These are phyloP conservation scores for Nematostella vectensis DNA, from an alignment of 92 coral and sea anemone genomes.

Conservation along the genomic window DNA sequence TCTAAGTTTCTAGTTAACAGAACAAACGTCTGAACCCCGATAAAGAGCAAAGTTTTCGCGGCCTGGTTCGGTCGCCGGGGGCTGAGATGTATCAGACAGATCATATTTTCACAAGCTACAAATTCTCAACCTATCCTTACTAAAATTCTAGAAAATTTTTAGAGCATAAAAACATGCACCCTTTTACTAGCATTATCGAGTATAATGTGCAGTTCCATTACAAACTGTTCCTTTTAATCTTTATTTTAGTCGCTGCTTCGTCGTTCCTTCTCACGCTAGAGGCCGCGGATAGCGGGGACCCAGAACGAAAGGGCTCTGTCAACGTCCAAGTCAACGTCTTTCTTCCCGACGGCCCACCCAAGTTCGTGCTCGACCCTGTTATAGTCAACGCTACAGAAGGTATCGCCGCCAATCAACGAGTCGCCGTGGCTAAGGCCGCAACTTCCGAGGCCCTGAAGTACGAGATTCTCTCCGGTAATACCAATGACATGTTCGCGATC, in stretches of 20 bases:
- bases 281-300: conserved; percentile 57
- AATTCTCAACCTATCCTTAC: no score
- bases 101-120: no score
- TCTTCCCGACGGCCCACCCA: conserved; percentile 85
- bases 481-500: conserved; percentile 61
- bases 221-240: no score
- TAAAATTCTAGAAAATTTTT: no score
- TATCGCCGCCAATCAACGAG: conserved; percentile 52
- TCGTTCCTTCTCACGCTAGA: conserved; percentile 51
- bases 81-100: no score
- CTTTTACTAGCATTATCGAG: no score
- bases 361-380: conserved; percentile 64
- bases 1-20: no score
- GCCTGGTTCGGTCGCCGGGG: no score
- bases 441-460: conserved; percentile 85
- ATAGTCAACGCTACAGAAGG: conserved; percentile 56
- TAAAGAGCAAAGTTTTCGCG: no score
- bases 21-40: no score
- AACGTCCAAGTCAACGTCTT: conserved; percentile 59
- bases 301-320: conserved; percentile 20
- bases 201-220: no score
- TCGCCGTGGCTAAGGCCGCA: conserved; percentile 88
- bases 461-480: conserved; percentile 49
- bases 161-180: no score
- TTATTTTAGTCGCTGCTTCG: conserved; percentile 61